A percentile compares a stretch with the other conserved stretches of the same genome.
Evolutionary conservation across 64 coral and sea anemone species (phyloP).

Genomic region (Actinia tenebrosa): DNA sequence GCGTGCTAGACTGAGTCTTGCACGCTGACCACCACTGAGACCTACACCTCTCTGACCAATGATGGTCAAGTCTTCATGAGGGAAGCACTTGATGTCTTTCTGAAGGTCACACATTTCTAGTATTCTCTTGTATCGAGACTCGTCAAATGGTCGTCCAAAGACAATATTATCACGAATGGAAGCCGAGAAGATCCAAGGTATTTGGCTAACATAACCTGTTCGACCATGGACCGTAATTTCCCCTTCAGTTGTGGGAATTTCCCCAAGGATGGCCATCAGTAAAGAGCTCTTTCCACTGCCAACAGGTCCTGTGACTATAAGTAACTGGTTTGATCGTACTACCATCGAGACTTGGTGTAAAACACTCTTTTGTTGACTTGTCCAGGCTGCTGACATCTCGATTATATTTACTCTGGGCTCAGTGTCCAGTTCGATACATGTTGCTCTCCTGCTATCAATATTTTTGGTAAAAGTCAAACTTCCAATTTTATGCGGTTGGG

Average conservation of each 20-base stretch:
- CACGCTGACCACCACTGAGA: too few species aligned
- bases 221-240: too few species aligned
- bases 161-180: too few species aligned
- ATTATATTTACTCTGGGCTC: not conserved
- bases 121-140: slow-evolving; percentile 13
- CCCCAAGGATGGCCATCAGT: slow-evolving; percentile 11
- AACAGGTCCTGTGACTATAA: not conserved
- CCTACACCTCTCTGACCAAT: not conserved
- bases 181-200: too few species aligned
- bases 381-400: not conserved
- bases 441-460: not conserved
- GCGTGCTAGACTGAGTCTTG: too few species aligned
- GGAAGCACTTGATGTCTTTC: slow-evolving; percentile 20
- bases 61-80: not conserved
- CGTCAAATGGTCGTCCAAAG: slow-evolving; percentile 13
- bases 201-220: slow-evolving; percentile 19
- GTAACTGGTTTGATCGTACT: not conserved
- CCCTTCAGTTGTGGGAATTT: not conserved
- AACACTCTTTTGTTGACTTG: not conserved
- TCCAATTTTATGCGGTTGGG: not conserved
- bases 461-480: not conserved
- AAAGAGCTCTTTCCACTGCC: slow-evolving; percentile 41
- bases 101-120: slow-evolving; percentile 33
- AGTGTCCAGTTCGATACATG: not conserved
- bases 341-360: not conserved